Evolutionary conservation across 2,888 invertebrate species (phyloP).

Genomic region (Trimorus sp.): DNA sequence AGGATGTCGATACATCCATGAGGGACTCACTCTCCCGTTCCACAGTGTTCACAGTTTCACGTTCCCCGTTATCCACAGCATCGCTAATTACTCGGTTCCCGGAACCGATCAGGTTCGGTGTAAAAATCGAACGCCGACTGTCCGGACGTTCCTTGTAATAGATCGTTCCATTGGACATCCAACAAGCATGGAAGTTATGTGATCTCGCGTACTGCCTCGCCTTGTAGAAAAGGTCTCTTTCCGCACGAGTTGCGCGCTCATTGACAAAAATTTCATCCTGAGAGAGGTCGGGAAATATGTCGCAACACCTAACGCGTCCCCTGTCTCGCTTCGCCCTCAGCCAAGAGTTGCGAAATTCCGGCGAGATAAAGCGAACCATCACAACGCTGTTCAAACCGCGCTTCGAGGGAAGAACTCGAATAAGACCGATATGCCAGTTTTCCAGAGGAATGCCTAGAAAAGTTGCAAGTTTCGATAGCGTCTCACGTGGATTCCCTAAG

Average conservation of each 20-base stretch:
- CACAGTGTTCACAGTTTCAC: no score
- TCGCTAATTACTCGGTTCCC: no score
- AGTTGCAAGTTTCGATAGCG: background rate
- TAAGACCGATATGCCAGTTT: conserved; percentile 1
- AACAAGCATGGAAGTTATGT: background rate
- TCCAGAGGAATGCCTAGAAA: background rate
- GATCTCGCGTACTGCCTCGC: background rate
- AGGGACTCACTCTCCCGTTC: no score
- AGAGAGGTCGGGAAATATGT: background rate
- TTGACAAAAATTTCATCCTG: background rate
- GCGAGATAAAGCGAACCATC: background rate
- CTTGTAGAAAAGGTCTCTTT: background rate
- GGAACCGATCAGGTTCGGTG: no score
- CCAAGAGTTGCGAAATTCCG: background rate
- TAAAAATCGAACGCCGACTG: background rate
- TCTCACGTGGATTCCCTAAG: background rate
- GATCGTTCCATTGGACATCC: background rate
- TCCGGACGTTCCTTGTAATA: background rate
- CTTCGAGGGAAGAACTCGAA: background rate
- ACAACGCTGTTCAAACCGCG: background rate
- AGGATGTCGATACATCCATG: no score
- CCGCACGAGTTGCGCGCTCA: background rate
- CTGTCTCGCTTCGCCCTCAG: background rate
- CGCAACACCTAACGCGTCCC: background rate
- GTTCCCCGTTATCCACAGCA: no score